Percentiles rank a stretch among this genome's conserved stretches.
Conservation (phyloP, 2,113 vertebrate genomes). For the Athene cunicularia region DNA sequence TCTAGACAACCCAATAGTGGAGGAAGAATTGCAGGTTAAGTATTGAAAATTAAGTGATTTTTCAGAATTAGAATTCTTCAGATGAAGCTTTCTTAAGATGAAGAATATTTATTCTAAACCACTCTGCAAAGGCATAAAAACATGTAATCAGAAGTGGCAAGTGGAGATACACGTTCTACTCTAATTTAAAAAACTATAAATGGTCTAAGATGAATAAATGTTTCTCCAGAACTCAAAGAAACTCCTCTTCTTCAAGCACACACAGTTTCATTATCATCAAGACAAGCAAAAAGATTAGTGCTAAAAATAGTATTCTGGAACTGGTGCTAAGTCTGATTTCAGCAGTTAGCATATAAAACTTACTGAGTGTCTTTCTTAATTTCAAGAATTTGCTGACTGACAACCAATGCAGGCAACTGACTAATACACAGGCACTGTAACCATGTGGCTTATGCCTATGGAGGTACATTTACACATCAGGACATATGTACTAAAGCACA, state of each 20-base stretch:
- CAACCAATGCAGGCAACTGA: neutral
- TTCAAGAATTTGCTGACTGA: neutral
- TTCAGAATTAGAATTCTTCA: neutral
- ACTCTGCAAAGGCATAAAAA: neutral
- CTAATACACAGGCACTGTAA: neutral
- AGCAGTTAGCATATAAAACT: neutral
- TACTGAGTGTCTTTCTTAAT: neutral
- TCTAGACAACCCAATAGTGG: neutral
- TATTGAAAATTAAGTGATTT: neutral
- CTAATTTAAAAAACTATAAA: neutral
- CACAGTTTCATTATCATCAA: neutral
- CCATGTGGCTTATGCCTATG: neutral
- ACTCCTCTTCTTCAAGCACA: neutral
- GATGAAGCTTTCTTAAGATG: neutral
- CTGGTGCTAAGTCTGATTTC: neutral
- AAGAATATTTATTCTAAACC: neutral
- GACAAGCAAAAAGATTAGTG: neutral
- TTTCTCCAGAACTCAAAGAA: neutral
- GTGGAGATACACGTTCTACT: neutral
- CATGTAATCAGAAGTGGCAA: neutral
- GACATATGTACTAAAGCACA: neutral
- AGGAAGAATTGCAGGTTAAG: neutral
- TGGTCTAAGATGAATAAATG: neutral
- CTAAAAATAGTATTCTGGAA: neutral
- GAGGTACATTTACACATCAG: neutral